Evolutionary conservation across 2,888 invertebrate species (phyloP), one percentile per base, ranked within the genome.

Genomic region (Trichopria drosophilae): DNA sequence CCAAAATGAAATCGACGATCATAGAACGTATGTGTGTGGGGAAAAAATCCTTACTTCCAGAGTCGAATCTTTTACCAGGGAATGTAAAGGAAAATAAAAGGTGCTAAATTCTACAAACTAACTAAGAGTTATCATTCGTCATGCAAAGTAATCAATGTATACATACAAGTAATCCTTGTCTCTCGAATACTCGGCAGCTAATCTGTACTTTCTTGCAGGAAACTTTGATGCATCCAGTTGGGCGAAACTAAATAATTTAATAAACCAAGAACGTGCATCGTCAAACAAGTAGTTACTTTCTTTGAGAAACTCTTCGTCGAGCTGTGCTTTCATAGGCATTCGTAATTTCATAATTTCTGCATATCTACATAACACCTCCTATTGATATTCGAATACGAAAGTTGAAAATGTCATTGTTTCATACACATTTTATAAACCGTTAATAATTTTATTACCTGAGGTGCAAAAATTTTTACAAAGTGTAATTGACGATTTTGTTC

Each of bases 291-390:
- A 73, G 48, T 57, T 63, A 10, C 58, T 61, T 43, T 59, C 61
- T 54, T 63, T 58, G 22, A 58, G 37, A 1, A 60, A 32, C 37
- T 54, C 59, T 31, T 66, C 60, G 32, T 63, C 47, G 4, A 64
- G 54, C 29, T 62, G 34, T 15, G 60, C 58, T 76, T 84, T 87
- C 73, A 90, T 85, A 32, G 89, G 89, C 81, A 90, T 81, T 68
- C 87, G 81, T 24, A 90, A 78, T 73, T 88, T 88, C 62, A 90
- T 79, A 55, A 88, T 83, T 75, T 90, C 90, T 24, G 86, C 84
- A 71, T 88, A 89, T 59, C 86, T 79, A 51, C 83, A 80, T 15
- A 88, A 73, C 2, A 90, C 84, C 61, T 87, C 85, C 66, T 70
- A 41, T n/a, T 54, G 54, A 36, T 24, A 26, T 20, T 26, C 34